A percentile compares a stretch with the other conserved stretches of the same genome.
phyloP scores from a whole-genome alignment of 2,888 invertebrate species.

The Gymnosoma rotundatum region DNA sequence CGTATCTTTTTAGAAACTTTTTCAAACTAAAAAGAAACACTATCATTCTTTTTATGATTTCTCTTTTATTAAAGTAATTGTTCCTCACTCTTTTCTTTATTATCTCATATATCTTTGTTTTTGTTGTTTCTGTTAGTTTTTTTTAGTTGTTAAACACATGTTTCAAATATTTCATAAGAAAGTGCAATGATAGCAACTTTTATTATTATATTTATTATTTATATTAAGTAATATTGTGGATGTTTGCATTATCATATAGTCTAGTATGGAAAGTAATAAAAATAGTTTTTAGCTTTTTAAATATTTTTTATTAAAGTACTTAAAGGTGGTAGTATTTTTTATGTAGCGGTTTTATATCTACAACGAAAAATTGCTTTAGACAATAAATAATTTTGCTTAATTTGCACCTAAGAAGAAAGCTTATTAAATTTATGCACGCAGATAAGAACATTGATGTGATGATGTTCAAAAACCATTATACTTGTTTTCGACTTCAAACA shows the following conservation, averaged over 20 bases:
- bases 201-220: conserved; percentile 24
- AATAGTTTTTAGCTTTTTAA: neutral
- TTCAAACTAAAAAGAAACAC: no score
- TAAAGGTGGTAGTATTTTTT: neutral
- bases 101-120: neutral
- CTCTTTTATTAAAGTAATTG: no score
- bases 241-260: conserved; percentile 18
- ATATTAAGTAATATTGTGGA: conserved; percentile 12
- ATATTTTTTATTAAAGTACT: neutral
- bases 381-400: no score
- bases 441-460: no score
- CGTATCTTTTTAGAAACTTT: neutral
- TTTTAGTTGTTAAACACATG: conserved; percentile 14
- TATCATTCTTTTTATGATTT: no score
- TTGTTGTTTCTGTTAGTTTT: neutral
- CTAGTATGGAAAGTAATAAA: neutral
- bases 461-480: no score
- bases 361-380: neutral
- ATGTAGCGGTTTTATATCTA: neutral
- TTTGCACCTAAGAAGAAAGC: no score
- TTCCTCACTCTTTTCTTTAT: neutral
- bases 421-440: no score
- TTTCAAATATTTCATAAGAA: neutral
- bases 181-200: neutral
- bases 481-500: no score